A percentile compares a stretch with the other conserved stretches of the same genome.
These are phyloP conservation scores for Protophormia terraenovae DNA, from an alignment of 2,888 invertebrate species.

Conservation along the genomic window DNA sequence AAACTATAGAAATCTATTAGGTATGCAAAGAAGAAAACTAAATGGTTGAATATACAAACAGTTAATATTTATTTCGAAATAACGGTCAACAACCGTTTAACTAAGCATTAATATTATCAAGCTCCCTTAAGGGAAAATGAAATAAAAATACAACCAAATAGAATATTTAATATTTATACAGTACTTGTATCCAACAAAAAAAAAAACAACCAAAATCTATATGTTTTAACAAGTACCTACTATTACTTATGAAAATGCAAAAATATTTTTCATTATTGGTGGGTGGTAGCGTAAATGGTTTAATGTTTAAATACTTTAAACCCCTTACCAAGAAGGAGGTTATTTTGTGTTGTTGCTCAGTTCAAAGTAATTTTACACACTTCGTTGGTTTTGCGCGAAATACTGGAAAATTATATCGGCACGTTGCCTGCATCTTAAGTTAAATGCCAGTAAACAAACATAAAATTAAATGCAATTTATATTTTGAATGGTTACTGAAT, in stretches of 20 bases:
- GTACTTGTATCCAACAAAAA: not conserved
- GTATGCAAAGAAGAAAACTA: conserved; percentile 52
- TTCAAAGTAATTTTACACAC: conserved; percentile 58
- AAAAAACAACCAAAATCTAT: not conserved
- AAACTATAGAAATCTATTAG: conserved; percentile 24
- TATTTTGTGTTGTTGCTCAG: not conserved
- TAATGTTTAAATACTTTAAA: not conserved
- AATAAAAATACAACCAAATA: conserved; percentile 33
- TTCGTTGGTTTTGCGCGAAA: conserved; percentile 62
- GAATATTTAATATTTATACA: conserved; percentile 26
- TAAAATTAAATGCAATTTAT: conserved; percentile 39
- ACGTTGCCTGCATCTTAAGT: conserved; percentile 68
- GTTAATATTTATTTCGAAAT: conserved; percentile 57
- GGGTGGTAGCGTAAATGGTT: not conserved
- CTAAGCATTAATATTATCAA: conserved; percentile 42
- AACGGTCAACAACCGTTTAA: conserved; percentile 69
- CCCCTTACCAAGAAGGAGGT: not conserved
- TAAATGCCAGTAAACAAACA: conserved; percentile 29
- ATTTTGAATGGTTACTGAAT: conserved; percentile 18
- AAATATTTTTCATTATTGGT: conserved; percentile 47
- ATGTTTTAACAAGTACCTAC: conserved; percentile 5
- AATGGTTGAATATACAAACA: conserved; percentile 47
- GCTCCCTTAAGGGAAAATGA: conserved; percentile 21
- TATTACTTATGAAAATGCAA: conserved; percentile 38
- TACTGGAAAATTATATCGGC: conserved; percentile 65